phyloP scores from a whole-genome alignment of 2,113 vertebrate species.

The Toxotes jaculatrix region DNA sequence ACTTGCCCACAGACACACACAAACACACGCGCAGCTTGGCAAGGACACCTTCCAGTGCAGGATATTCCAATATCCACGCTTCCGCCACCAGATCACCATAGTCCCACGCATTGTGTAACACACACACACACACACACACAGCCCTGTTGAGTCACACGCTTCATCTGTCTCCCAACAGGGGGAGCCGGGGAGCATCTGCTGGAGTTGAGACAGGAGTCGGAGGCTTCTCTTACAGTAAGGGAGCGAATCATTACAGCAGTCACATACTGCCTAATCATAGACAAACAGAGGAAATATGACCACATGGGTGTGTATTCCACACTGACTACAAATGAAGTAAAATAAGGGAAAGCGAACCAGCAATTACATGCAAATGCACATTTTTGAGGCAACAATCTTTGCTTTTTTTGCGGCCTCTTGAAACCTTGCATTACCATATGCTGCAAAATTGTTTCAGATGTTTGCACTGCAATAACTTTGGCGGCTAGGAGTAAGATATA shows the following conservation, averaged over 20 bases:
- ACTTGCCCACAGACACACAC: slow-evolving; percentile 54
- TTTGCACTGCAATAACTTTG: slow-evolving; percentile 21
- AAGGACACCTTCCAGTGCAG: slow-evolving; percentile 77
- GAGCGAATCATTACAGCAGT: slow-evolving; percentile 51
- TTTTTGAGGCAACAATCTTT: slow-evolving; percentile 64
- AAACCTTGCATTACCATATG: slow-evolving; percentile 37
- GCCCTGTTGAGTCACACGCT: slow-evolving; percentile 79
- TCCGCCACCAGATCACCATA: slow-evolving; percentile 74
- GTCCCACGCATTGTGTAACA: slow-evolving; percentile 60
- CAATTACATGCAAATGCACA: slow-evolving; percentile 78
- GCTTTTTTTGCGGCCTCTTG: slow-evolving; percentile 45
- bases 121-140: slow-evolving; percentile 43
- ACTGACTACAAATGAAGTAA: slow-evolving; percentile 60
- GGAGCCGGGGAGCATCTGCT: slow-evolving; percentile 81
- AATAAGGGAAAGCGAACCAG: slow-evolving; percentile 56
- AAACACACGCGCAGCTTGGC: slow-evolving; percentile 66
- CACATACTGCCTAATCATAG: slow-evolving; percentile 59
- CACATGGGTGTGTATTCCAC: slow-evolving; percentile 62
- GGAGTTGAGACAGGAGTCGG: slow-evolving; percentile 41
- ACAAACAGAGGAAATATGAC: slow-evolving; percentile 55
- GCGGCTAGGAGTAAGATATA: slow-evolving; percentile 5
- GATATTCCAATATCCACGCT: slow-evolving; percentile 74
- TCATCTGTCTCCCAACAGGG: slow-evolving; percentile 87
- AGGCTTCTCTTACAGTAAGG: slow-evolving; percentile 49
- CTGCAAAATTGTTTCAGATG: slow-evolving; percentile 49